A percentile compares a stretch with the other conserved stretches of the same genome.
These are phyloP conservation scores for Babylonia areolata DNA, from an alignment of 1,140 invertebrate species.

Conservation along the genomic window DNA sequence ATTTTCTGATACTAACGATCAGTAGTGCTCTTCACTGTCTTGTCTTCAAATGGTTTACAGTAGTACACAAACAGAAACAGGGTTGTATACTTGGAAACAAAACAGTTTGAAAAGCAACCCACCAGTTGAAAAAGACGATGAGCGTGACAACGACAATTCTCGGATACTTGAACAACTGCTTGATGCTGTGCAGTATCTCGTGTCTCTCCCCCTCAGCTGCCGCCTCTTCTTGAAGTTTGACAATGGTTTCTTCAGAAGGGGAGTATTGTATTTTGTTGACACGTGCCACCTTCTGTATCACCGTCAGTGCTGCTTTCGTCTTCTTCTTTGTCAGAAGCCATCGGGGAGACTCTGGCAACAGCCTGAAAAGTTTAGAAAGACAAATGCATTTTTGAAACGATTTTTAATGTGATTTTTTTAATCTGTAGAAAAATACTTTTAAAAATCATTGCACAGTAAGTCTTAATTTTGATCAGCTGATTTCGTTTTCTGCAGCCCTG, in stretches of 20 bases:
- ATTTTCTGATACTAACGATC: no score
- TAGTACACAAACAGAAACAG: no score
- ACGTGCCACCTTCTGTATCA: neutral
- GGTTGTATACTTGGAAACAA: no score
- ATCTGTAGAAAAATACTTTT: no score
- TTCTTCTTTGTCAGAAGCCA: neutral
- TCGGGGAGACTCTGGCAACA: constrained; percentile 28
- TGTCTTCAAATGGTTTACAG: no score
- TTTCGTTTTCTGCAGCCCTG: no score
- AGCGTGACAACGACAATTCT: constrained; percentile 26
- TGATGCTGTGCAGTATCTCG: constrained; percentile 8
- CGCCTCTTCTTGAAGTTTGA: neutral
- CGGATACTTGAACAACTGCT: constrained; percentile 38
- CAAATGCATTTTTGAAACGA: no score
- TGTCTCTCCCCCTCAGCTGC: neutral
- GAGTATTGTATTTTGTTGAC: constrained; percentile 3
- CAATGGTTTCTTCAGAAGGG: neutral
- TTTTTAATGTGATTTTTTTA: no score
- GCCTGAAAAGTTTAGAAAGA: neutral
- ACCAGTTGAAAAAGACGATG: constrained; percentile 60
- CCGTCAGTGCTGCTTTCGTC: neutral
- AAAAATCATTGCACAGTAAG: no score
- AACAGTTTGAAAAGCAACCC: no score
- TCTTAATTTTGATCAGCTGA: no score
- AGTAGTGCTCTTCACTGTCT: no score